Base-by-base conservation (phyloP, 2,888 invertebrate species). In the Tachina fera region DNA sequence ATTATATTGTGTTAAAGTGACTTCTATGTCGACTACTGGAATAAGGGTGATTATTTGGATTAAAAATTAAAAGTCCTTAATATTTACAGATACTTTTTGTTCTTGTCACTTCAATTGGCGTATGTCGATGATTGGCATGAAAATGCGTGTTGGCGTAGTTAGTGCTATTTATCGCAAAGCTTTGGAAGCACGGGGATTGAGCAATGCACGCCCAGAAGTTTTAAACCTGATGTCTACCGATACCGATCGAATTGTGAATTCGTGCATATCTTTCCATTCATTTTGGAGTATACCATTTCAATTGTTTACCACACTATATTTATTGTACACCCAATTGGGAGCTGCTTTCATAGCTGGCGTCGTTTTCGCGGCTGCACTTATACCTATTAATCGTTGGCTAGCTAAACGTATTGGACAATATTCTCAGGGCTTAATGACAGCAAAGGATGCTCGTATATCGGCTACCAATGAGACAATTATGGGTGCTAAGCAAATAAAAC, bases 191-290 rank as follows among this genome's bases (percentile, higher is more conserved):
- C 88, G 92, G 89, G 88, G 94, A 89, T 89, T 94, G 3, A 89
- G 90, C 45, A 91, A 92, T 53, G 89, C 94, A 14, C 94, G 96
- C 56, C 99, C 99, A 0, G 97, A 99, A 93, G 96, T 99, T 80
- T 95, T 98, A 1, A 99, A 99, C 93, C 97, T 98, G 89, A 98
- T 99, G 97, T 98, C 98, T 45, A 98, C 98, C 0, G 99, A 99
- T 92, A 96, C 97, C 0, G 98, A 99, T 91, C 95, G 99, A 88
- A 97, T 99, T 88, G 97, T 98, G 0, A 98, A 98, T 92, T 97
- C 98, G 31, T 98, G 98, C 92, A 96, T 97, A 3, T 98, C 98
- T 93, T 98, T 99, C 92, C 99, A 99, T 93, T 96, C 97, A 8
- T 94, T 98, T 88, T 99, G 99, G 99, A 98, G 98, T 92, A 96